These are phyloP conservation scores for Monoplex corrugatus DNA, from an alignment of 2,888 invertebrate genomes.

Conservation along the genomic window DNA sequence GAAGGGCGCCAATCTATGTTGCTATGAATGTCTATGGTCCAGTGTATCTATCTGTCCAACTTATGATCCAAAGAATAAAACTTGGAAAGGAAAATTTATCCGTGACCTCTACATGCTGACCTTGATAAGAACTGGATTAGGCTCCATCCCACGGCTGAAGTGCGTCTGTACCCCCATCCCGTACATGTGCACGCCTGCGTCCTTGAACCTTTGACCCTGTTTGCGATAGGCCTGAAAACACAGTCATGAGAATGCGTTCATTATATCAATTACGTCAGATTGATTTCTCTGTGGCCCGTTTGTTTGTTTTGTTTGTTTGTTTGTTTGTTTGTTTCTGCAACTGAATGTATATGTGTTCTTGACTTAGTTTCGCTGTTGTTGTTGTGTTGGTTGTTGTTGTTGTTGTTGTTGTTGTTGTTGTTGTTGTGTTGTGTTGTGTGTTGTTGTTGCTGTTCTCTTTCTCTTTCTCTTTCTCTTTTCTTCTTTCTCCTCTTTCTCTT, in stretches of 20 bases:
- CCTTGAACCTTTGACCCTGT: conserved; percentile 58
- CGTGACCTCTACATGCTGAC: conserved; percentile 44
- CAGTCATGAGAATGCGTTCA: too few species aligned
- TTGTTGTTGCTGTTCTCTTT: too few species aligned
- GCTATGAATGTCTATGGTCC: too few species aligned
- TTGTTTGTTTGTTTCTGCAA: too few species aligned
- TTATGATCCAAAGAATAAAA: not conserved
- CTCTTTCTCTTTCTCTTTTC: too few species aligned
- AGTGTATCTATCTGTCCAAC: too few species aligned
- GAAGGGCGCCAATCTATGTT: too few species aligned
- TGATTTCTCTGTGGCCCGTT: too few species aligned
- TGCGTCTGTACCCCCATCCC: conserved; percentile 61
- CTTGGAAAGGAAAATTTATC: not conserved
- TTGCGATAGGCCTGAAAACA: conserved; percentile 54
- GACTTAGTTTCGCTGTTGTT: not conserved
- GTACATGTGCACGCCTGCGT: conserved; percentile 57
- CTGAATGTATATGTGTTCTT: not conserved
- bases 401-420: not conserved
- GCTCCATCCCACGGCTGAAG: conserved; percentile 54
- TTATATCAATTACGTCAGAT: too few species aligned
- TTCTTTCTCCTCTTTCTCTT: too few species aligned
- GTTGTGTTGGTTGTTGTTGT: not conserved
- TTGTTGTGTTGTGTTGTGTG: not conserved
- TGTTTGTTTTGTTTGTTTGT: too few species aligned
- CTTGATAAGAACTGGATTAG: conserved; percentile 58